A percentile compares a stretch with the other conserved stretches of the same genome.
These are phyloP conservation scores for Meda fulgida DNA, from an alignment of 2,797 vertebrate genomes.

Conservation along the genomic window DNA sequence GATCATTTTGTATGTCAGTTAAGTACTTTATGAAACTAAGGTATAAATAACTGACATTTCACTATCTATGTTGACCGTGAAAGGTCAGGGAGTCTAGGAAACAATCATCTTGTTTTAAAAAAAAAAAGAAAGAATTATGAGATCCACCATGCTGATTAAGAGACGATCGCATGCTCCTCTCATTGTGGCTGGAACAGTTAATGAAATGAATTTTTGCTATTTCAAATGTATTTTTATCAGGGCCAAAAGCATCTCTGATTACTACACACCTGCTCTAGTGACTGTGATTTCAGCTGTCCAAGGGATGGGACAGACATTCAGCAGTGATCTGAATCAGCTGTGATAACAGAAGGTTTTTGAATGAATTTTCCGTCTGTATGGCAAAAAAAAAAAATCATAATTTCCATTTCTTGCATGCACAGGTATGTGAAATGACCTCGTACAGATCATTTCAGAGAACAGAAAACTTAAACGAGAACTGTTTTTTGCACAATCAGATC, in stretches of 20 bases:
- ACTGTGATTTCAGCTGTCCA: background rate
- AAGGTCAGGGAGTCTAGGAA: background rate
- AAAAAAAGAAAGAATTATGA: too few species aligned
- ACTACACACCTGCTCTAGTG: background rate
- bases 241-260: background rate
- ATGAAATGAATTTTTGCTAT: background rate
- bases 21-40: too few species aligned
- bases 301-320: background rate
- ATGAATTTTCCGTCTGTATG: background rate
- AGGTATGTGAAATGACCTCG: background rate
- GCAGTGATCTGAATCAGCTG: background rate
- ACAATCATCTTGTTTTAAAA: background rate
- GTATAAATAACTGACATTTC: background rate
- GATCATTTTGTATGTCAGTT: background rate
- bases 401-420: constrained; percentile 1
- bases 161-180: background rate
- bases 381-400: background rate
- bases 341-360: background rate
- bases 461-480: constrained; percentile 45
- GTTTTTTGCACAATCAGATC: background rate
- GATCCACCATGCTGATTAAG: background rate
- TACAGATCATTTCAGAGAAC: constrained; percentile 23
- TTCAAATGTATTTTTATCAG: background rate
- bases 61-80: background rate
- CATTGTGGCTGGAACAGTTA: background rate